Base-by-base conservation (phyloP, 35 echinoderm and acorn worm species). In the Apostichopus japonicus region DNA sequence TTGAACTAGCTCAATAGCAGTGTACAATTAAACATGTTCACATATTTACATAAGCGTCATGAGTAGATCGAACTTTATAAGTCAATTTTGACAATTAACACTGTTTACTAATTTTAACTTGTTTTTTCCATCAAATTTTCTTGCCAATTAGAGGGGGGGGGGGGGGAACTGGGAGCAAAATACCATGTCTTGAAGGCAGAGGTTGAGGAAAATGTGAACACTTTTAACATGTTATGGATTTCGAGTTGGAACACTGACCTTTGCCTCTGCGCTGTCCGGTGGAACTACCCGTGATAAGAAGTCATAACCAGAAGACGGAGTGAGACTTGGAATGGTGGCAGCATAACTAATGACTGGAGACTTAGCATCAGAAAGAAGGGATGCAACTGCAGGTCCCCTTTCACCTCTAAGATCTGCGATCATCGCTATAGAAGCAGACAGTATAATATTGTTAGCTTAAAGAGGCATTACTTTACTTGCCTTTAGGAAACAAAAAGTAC, bases 341-440 rank as follows among this genome's bases (percentile, higher is more conserved):
- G 79, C 92, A 79, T 94, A 96, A 80, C 95, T 96, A 87, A 96
- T 88, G 52, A 93, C 79, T 54, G 95, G 95, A 5, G 88, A 77
- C 84, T 72, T 61, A 56, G 95, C 95, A 67, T 96, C 95, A 22
- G 88, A 91, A 33, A 96, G 21, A 6, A 96, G 82, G 10, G 92
- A 77, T 1, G 89, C 65, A 8, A 89, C 95, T 25, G 92, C 90
- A 77, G 92, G 65, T 8, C 87, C 95, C 54, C 24, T 33, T 8
- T 84, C 87, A 61, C 88, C 90, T 7, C 53, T 23, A 8, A 90
- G 54, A 44, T 87, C 77, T 19, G 78, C 87, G 71, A 96, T 71
- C 21, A 91, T 53, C 24, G 78, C 87, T 92, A 70, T 8, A 22
- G 58, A 78, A 62, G 25, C 52, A 52, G 10, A 53, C 33, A 44